A percentile compares a stretch with the other conserved stretches of the same genome.
Conservation (phyloP, 2,113 vertebrate genomes). For the Ailurus styani region DNA sequence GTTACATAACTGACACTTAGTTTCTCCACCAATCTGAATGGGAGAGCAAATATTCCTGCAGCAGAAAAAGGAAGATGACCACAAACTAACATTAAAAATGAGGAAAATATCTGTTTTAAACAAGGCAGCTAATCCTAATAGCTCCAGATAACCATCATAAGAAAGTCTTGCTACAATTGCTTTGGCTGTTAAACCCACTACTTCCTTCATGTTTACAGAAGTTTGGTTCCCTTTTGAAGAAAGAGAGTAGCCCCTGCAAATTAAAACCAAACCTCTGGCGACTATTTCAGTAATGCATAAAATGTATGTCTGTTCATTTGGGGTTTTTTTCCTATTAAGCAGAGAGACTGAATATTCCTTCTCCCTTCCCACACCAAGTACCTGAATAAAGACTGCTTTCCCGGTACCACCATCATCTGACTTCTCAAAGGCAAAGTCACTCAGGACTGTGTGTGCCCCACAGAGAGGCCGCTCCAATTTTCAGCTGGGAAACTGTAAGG, state of each 20-base stretch:
- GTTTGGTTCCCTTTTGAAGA: not conserved
- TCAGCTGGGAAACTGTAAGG: not conserved
- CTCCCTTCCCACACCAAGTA: not conserved
- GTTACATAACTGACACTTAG: not conserved
- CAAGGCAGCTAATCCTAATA: not conserved
- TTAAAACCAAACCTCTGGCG: not conserved
- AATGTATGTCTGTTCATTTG: not conserved
- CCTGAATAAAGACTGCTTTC: conserved; percentile 14
- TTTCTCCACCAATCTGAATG: not conserved
- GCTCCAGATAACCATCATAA: not conserved
- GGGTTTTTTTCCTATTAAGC: not conserved
- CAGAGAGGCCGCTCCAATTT: not conserved
- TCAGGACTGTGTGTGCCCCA: not conserved
- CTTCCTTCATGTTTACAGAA: not conserved
- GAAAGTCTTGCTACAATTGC: not conserved
- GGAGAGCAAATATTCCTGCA: conserved; percentile 1
- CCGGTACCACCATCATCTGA: conserved; percentile 14
- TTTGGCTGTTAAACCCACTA: not conserved
- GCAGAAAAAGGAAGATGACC: conserved; percentile 6
- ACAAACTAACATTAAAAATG: not conserved
- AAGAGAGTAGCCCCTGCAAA: not conserved
- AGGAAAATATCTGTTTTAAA: not conserved
- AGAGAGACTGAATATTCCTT: not conserved
- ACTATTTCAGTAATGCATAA: not conserved
- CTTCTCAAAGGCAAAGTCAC: conserved; percentile 26